Evolutionary conservation across 2,888 invertebrate genomes (phyloP), one percentile per base, ranked within the genome.

Genomic region (Lasioglossum calceatum): DNA sequence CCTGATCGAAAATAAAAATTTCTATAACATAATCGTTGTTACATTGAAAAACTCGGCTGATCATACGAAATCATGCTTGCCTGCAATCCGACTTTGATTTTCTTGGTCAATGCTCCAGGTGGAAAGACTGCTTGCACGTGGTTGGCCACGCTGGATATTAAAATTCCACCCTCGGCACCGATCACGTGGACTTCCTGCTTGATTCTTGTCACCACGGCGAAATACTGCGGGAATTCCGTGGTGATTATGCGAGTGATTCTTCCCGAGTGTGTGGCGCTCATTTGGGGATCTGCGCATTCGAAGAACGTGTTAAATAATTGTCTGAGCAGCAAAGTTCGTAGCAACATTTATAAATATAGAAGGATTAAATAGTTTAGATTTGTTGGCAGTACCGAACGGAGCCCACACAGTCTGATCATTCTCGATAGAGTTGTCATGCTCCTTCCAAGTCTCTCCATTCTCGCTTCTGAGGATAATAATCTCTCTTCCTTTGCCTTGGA

Each of bases 361-460:
- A 39, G 61, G 42, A 1, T 44, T 47, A 67, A 71, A 47, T 44
- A 23, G 27, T 58, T 14, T 32, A 32, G 14, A 0, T 64, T 64
- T 12, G 16, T 58, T 58, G 64, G 16, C 32, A 67, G 97, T 97
- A 83, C 98, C 98, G 93, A 98, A 97, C 85, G 98, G 95, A 61
- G 97, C 97, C 93, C 96, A 96, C 2, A 95, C 82, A 92, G 96
- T 96, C 44, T 96, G 96, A 77, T 97, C 96, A 90, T 96, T 96
- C 85, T 96, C 96, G 77, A 95, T 95, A 87, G 96, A 96, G 87
- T 96, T 95, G 89, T 97, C 97, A 95, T 99, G 99, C 94, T 99
- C 99, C 89, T 98, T 98, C 99, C 99, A 99, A 50, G 98, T 98
- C 95, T 99, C 99, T 32, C 99, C 99, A 93, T 99, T 99, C 95